These are phyloP conservation scores for Diachrysia chrysitis DNA, from an alignment of 2,888 invertebrate species.

Conservation along the genomic window DNA sequence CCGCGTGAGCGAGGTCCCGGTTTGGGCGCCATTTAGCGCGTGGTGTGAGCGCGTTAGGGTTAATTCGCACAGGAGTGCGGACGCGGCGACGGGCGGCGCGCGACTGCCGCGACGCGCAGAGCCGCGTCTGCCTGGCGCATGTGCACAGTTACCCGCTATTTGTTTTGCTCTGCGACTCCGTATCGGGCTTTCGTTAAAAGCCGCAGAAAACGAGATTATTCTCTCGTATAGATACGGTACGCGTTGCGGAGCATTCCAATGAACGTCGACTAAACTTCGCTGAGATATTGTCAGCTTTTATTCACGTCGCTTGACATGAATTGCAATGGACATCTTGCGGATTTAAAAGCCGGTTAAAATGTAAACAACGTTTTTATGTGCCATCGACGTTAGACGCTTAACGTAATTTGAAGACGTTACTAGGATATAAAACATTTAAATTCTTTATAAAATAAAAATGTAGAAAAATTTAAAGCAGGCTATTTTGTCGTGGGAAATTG, in stretches of 20 bases:
- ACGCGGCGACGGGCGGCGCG: slow-evolving; percentile 79
- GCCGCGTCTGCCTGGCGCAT: slow-evolving; percentile 78
- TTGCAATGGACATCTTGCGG: slow-evolving; percentile 63
- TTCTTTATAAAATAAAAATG: not conserved
- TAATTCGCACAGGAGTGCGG: slow-evolving; percentile 66
- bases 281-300: slow-evolving; percentile 73
- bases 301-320: slow-evolving; percentile 71
- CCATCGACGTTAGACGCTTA: slow-evolving; percentile 29
- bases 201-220: slow-evolving; percentile 84
- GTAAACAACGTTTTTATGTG: slow-evolving; percentile 54
- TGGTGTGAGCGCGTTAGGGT: slow-evolving; percentile 70
- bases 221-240: slow-evolving; percentile 76
- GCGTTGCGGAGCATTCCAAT: slow-evolving; percentile 77
- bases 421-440: slow-evolving; percentile 11
- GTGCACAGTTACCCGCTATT: slow-evolving; percentile 78
- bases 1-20: slow-evolving; percentile 81
- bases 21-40: slow-evolving; percentile 87
- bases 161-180: slow-evolving; percentile 80
- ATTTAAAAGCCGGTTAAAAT: slow-evolving; percentile 55
- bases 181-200: slow-evolving; percentile 70
- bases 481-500: not conserved
- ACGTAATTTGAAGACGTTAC: slow-evolving; percentile 22
- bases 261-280: slow-evolving; percentile 70
- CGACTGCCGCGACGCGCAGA: slow-evolving; percentile 74
- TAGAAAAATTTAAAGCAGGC: not conserved